These are phyloP conservation scores for Hippoglossus hippoglossus DNA, from an alignment of 2,797 vertebrate genomes.

Conservation along the genomic window DNA sequence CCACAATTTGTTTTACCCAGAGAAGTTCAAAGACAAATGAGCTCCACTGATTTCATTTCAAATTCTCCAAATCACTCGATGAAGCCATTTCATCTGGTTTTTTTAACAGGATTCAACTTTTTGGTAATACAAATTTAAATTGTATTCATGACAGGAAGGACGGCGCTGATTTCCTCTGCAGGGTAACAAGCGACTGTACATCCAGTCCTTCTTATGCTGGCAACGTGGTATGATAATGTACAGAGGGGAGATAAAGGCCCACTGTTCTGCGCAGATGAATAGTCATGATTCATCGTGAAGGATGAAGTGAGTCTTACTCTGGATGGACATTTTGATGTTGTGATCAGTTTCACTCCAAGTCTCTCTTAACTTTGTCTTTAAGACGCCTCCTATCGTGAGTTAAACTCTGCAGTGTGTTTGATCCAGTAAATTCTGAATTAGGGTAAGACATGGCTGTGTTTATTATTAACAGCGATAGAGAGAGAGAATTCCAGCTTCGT, in stretches of 20 bases:
- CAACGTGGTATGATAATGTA: conserved; percentile 66
- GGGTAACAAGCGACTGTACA: conserved; percentile 34
- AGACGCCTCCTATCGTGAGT: not conserved
- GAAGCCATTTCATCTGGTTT: not conserved
- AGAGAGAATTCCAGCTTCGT: too few species aligned
- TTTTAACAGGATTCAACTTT: conserved; percentile 1
- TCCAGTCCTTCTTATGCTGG: conserved; percentile 35
- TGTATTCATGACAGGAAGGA: conserved; percentile 11
- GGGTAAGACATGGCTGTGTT: too few species aligned
- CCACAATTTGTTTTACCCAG: conserved; percentile 27
- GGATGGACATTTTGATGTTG: conserved; percentile 25
- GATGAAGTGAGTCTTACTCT: conserved; percentile 53
- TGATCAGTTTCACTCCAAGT: conserved; percentile 14
- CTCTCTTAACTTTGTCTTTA: not conserved
- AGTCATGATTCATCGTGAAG: conserved; percentile 63
- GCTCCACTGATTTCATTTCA: not conserved
- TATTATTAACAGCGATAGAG: too few species aligned
- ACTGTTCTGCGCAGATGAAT: conserved; percentile 73
- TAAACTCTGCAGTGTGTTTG: not conserved
- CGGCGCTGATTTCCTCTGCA: conserved; percentile 18
- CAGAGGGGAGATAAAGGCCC: conserved; percentile 62
- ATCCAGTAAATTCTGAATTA: too few species aligned
- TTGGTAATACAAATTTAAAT: not conserved
- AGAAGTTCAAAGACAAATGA: conserved; percentile 14
- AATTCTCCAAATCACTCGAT: not conserved